phyloP scores from a whole-genome alignment of 2,797 vertebrate genomes.

The Mallotus villosus region DNA sequence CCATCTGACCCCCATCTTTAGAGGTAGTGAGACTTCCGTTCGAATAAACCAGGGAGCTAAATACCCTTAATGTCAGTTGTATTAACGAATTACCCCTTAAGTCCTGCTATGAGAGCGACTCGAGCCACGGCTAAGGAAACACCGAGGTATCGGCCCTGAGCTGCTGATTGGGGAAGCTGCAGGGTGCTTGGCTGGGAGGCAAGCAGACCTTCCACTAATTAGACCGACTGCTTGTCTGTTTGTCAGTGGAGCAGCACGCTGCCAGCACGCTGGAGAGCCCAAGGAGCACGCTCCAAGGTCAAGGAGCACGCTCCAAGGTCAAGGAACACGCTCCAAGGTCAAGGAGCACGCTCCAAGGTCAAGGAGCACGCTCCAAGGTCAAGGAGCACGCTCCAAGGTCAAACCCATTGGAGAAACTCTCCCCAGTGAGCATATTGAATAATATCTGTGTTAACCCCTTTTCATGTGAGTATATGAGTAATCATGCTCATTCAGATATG shows the following conservation, averaged over 20 bases:
- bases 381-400: too few relatives aligned
- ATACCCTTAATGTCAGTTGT: too few relatives aligned
- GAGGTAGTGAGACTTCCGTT: too few relatives aligned
- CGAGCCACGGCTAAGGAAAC: background rate
- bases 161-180: slow-evolving; percentile 18
- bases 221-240: background rate
- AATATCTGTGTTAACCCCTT: slow-evolving; percentile 20
- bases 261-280: background rate
- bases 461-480: slow-evolving; percentile 14
- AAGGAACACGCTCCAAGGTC: too few relatives aligned
- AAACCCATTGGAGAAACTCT: background rate
- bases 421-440: background rate
- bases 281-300: too few relatives aligned
- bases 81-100: too few relatives aligned
- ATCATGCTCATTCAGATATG: slow-evolving; percentile 32
- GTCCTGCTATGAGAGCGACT: background rate
- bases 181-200: slow-evolving; percentile 5
- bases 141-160: slow-evolving; percentile 14
- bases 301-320: too few relatives aligned
- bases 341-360: too few relatives aligned
- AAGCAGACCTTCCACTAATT: background rate
- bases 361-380: too few relatives aligned
- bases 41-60: too few relatives aligned
- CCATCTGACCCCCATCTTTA: too few relatives aligned
- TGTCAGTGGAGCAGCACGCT: slow-evolving; percentile 6